Evolutionary conservation across 2,113 vertebrate genomes (phyloP).

Genomic region (Ifrita kowaldi): DNA sequence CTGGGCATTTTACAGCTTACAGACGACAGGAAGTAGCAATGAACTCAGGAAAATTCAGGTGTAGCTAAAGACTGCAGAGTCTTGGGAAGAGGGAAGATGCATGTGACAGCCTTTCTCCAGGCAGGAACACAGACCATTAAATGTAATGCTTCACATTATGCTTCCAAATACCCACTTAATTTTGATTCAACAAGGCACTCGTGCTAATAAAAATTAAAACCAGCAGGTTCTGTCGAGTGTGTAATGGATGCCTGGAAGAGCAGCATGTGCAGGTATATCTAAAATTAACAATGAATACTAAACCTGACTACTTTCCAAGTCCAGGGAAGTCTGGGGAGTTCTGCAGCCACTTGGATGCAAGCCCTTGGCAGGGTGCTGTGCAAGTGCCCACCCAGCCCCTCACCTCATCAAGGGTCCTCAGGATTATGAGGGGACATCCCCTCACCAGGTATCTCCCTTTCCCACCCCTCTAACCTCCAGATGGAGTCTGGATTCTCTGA

Average conservation of each 20-base stretch:
- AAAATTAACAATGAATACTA: background rate
- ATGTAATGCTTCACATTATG: conserved; percentile 38
- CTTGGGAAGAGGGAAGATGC: background rate
- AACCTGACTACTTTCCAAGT: background rate
- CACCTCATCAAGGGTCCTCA: no score
- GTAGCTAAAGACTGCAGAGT: background rate
- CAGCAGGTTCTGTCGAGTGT: background rate
- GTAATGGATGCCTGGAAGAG: conserved; percentile 22
- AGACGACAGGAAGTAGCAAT: background rate
- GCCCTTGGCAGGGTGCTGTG: background rate
- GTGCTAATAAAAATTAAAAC: conserved; percentile 59
- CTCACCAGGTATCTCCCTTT: background rate
- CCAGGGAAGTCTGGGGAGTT: background rate
- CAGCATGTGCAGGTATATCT: background rate
- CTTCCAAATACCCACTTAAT: conserved; percentile 51
- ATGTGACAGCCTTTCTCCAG: background rate
- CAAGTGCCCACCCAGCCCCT: background rate
- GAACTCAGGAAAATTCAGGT: background rate
- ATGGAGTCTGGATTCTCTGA: background rate
- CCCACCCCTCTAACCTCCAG: background rate
- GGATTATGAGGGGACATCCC: background rate
- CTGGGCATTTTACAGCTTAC: background rate
- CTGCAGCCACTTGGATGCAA: background rate
- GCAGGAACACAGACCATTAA: conserved; percentile 26
- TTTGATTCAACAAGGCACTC: conserved; percentile 55